Base-by-base conservation (phyloP, 2,888 invertebrate species). In the Caenorhabditis sp. region DNA sequence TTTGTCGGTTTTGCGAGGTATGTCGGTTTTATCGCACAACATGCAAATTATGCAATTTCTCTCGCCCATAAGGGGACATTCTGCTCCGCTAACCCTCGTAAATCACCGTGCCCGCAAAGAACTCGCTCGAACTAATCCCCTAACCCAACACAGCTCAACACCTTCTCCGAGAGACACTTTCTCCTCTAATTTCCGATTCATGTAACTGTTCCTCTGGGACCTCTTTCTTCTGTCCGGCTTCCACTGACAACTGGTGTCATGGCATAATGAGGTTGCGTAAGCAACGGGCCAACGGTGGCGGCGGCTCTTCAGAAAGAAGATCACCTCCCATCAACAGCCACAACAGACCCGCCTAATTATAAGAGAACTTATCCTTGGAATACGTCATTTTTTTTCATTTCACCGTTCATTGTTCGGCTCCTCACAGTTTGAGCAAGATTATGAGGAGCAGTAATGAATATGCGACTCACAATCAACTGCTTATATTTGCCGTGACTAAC, bases 211-310 rank as follows among this genome's bases (percentile, higher is more conserved):
- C 20, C n/a, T 55, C 55, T 1, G 8, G 50, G 35, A 28, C 22
- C 60, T 35, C 60, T 60, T 22, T 37, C 22, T 37, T 20, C 18
- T 15, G n/a, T 35, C 22, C 20, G 20, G 2, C 44, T 24, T 6
- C n/a, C 22, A 40, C 26, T 24, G 56, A 72, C 64, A 64, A 72
- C 55, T 24, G 72, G 55, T 71, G 55, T 64, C 71, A 62, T 55
- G 24, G 62, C 58, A 71, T 72, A 72, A 72, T 72, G 72, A 72
- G 72, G 44, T 72, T 72, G 62, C 72, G 72, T 64, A 64, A 72
- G 44, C 40, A 35, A 26, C 40, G 24, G 40, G 28, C 50, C 5
- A 28, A 9, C 5, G 6, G 13, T 2, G 61, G 15, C 62, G 62
- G 72, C 37, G 22, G 56, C 53, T 56, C 40, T 72, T 62, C 62